Base-by-base conservation (phyloP, 2,888 invertebrate species). In the Anarsia innoxiella region DNA sequence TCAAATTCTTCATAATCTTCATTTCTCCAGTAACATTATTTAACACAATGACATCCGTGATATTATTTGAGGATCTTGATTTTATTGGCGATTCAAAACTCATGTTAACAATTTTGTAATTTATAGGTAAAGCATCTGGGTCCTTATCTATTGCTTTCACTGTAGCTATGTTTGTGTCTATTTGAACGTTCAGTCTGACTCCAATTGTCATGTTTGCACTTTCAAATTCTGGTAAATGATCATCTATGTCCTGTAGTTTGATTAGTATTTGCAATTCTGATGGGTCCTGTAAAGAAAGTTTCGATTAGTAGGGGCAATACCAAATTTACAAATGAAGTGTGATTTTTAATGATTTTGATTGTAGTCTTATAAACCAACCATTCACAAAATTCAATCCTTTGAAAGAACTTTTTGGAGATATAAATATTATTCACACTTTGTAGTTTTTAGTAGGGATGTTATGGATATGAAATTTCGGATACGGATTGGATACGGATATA, bases 1-100 rank as follows among this genome's bases (percentile, higher is more conserved):
- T 72, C 60, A 92, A 74, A 63, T 89, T 87, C 60, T 88, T 84
- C 63, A 90, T 89, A 0, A 92, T 91, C 26, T 89, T 88, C 23
- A 94, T 64, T 49, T 92, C 91, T 0, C 93, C 94, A 0, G 90
- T 91, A n/a, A 74, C 65, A 39, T 89, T 86, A 55, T 93, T 89
- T 1, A 94, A 57, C 0, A 87, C 75, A 36, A 94, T 88, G 0
- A 89, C 80, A 41, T 84, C 80, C 6, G 79, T 76, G 1, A 87
- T 64, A 37, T 87, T 86, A 36, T 46, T 67, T 1, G 72, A 63
- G 5, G 82, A 83, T 44, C 74, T 76, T 0, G 73, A 65, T 33
- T 74, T 78, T 5, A 85, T 82, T 0, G 85, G 83, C 1, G 80
- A 87, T 49, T 74, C 80, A 46, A 89, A 90, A 3, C 85, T 88